Evolutionary conservation across 2,888 invertebrate species (phyloP).

Genomic region (Drosophila differens): DNA sequence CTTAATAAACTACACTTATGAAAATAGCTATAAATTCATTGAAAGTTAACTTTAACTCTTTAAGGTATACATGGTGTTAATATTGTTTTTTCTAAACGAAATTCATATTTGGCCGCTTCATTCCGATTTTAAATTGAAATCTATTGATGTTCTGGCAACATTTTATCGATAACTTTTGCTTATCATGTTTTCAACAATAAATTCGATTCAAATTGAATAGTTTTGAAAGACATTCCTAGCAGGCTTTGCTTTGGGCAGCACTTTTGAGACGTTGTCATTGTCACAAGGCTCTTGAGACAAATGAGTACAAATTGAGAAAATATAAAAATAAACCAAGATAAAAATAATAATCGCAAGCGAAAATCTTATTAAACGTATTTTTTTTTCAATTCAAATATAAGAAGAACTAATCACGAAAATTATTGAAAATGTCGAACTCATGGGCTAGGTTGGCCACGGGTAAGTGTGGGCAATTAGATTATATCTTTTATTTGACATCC

Average conservation of each 20-base stretch:
- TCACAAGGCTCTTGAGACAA: background rate
- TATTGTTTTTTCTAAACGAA: background rate
- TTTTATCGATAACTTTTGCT: conserved; percentile 16
- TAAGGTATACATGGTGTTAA: background rate
- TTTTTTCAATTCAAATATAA: background rate
- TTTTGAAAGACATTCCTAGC: conserved; percentile 6
- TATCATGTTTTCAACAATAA: background rate
- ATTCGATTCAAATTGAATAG: background rate
- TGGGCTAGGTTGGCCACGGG: conserved; percentile 53
- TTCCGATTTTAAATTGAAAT: background rate
- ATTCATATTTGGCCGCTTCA: background rate
- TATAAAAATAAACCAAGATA: background rate
- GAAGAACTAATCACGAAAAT: background rate
- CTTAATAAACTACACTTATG: background rate
- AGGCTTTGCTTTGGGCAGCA: conserved; percentile 20
- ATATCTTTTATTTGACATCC: accelerated
- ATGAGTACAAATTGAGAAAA: conserved; percentile 5
- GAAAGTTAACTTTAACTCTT: background rate
- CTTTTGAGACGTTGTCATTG: conserved; percentile 15
- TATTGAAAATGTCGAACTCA: conserved; percentile 45
- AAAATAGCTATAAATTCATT: background rate
- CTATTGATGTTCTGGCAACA: background rate
- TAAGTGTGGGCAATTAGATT: conserved; percentile 24
- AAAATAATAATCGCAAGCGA: background rate
- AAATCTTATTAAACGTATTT: background rate